Percentiles rank a stretch among this genome's conserved stretches.
Evolutionary conservation across 2,113 vertebrate genomes (phyloP).

Genomic region (Sturnira hondurensis): DNA sequence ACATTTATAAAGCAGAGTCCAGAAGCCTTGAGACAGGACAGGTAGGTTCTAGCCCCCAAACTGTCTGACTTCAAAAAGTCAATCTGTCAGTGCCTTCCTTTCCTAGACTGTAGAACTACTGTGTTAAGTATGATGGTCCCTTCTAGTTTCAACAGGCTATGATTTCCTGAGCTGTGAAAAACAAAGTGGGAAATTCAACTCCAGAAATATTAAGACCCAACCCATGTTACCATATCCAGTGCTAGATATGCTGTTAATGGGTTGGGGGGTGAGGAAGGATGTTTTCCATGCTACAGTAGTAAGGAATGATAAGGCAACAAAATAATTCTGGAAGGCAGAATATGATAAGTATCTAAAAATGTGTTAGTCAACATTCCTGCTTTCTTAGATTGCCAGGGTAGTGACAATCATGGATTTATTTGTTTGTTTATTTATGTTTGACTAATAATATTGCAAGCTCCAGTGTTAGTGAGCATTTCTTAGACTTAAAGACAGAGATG

Average conservation of each 20-base stretch:
- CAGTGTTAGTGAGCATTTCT: constrained; percentile 29
- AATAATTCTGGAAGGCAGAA: constrained; percentile 23
- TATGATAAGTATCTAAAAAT: constrained; percentile 24
- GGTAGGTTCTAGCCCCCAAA: not conserved
- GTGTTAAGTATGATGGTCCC: not conserved
- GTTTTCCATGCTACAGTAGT: not conserved
- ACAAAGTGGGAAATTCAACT: not conserved
- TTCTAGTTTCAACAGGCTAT: not conserved
- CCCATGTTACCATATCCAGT: not conserved
- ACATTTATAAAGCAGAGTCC: not conserved
- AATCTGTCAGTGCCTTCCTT: not conserved
- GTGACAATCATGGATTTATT: constrained; percentile 8
- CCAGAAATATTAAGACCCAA: not conserved
- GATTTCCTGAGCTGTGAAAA: not conserved
- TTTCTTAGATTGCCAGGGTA: constrained; percentile 27
- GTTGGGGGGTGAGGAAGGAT: not conserved
- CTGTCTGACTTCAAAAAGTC: not conserved
- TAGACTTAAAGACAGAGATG: not conserved
- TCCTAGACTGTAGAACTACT: not conserved
- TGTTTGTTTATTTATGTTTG: constrained; percentile 28
- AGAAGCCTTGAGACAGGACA: not conserved
- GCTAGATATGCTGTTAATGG: not conserved
- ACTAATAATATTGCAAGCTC: not conserved
- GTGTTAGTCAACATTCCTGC: not conserved
- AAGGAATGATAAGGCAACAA: not conserved